These are phyloP conservation scores for Dinomys branickii DNA, from an alignment of 2,113 vertebrate species.

Conservation along the genomic window DNA sequence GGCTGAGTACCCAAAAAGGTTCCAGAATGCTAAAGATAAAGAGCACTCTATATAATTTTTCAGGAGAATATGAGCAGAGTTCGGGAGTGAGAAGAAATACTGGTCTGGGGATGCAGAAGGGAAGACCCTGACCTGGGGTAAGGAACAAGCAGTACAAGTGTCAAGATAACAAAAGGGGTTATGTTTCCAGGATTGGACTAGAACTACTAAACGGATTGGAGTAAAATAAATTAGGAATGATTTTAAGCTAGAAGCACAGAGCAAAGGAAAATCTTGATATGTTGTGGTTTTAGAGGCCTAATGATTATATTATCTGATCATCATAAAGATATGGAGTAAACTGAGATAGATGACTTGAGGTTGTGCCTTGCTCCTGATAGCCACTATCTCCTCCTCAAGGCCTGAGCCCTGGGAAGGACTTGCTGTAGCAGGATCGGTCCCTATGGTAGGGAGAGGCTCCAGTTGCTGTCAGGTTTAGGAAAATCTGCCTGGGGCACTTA, in stretches of 20 bases:
- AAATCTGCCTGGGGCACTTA: not conserved
- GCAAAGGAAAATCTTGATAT: not conserved
- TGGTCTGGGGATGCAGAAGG: not conserved
- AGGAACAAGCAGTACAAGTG: not conserved
- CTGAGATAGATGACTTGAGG: not conserved
- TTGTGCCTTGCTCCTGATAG: not conserved
- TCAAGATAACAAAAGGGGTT: not conserved
- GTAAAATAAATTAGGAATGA: constrained; percentile 9
- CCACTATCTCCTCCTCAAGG: not conserved
- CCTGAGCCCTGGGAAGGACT: not conserved
- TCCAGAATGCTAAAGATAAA: not conserved
- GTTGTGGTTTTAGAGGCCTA: not conserved
- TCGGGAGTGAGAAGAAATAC: not conserved
- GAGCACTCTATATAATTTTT: not conserved
- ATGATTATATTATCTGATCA: constrained; percentile 25
- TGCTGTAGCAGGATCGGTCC: constrained; percentile 1
- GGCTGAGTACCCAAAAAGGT: not conserved
- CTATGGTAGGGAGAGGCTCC: not conserved
- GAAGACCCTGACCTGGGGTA: not conserved
- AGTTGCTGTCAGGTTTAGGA: not conserved
- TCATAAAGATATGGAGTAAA: constrained; percentile 1
- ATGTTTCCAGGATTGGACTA: not conserved
- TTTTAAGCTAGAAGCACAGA: constrained; percentile 34
- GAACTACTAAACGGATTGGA: constrained; percentile 11
- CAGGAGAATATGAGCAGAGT: not conserved